These are phyloP conservation scores for Montipora cactus DNA, from an alignment of 64 coral and sea anemone genomes.

Conservation along the genomic window DNA sequence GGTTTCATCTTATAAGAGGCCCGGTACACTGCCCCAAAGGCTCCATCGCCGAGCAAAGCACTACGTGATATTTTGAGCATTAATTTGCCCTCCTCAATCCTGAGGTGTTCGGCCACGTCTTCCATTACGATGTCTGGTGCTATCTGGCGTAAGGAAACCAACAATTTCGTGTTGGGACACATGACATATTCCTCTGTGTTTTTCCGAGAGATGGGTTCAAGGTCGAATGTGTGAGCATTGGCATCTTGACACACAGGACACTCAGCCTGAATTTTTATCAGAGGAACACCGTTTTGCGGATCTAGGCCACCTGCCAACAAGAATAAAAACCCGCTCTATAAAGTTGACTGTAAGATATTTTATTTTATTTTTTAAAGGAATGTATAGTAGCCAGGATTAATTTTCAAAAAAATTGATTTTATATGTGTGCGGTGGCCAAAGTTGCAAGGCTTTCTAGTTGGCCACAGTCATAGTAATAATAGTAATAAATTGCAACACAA, in stretches of 20 bases:
- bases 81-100: conserved; percentile 69
- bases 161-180: conserved; percentile 83
- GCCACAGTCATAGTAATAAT: too few relatives aligned
- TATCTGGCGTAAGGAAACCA: conserved; percentile 66
- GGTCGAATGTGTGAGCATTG: conserved; percentile 74
- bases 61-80: conserved; percentile 43
- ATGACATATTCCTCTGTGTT: conserved; percentile 69
- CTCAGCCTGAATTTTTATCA: conserved; percentile 65
- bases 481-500: too few relatives aligned
- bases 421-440: too few relatives aligned
- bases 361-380: too few relatives aligned
- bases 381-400: too few relatives aligned
- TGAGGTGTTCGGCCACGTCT: conserved; percentile 68
- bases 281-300: conserved; percentile 61
- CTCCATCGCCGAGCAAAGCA: conserved; percentile 75
- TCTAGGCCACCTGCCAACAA: conserved; percentile 68
- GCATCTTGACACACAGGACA: conserved; percentile 74
- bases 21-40: conserved; percentile 88
- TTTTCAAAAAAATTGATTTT: too few relatives aligned
- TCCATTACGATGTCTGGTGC: conserved; percentile 91
- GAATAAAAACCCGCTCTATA: too few relatives aligned
- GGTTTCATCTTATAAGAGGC: conserved; percentile 70
- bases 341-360: too few relatives aligned
- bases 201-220: conserved; percentile 74
- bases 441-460: too few relatives aligned